Percentiles rank a stretch among this genome's conserved stretches.
phyloP scores from a whole-genome alignment of 1,140 invertebrate species.

The Microvelia longipes region DNA sequence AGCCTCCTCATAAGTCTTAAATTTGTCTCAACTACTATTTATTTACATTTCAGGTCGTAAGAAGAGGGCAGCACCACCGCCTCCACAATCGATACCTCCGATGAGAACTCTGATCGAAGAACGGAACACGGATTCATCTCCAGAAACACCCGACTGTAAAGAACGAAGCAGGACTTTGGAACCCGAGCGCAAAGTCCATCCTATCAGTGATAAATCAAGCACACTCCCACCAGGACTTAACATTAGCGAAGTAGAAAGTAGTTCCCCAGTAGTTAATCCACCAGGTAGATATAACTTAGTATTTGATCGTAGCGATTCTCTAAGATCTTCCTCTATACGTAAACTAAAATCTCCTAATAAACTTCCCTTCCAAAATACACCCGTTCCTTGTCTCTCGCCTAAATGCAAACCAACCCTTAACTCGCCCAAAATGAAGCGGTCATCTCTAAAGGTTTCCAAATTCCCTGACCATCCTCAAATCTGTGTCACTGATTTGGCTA shows the following conservation, averaged over 20 bases:
- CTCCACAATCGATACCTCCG: slow-evolving; percentile 12
- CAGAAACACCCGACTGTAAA: too few species aligned
- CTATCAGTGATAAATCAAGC: not conserved
- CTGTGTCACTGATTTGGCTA: not conserved
- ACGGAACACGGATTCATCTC: not conserved
- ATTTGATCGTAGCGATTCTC: not conserved
- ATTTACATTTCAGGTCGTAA: slow-evolving; percentile 24
- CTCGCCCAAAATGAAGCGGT: not conserved
- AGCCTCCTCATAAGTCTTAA: too few species aligned
- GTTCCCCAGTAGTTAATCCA: not conserved
- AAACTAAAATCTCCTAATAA: too few species aligned
- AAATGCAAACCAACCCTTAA: not conserved
- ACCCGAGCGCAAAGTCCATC: not conserved
- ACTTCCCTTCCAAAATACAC: too few species aligned
- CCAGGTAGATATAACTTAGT: not conserved
- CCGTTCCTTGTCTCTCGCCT: too few species aligned
- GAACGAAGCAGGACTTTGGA: not conserved
- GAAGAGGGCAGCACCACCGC: slow-evolving; percentile 21
- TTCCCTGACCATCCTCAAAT: not conserved
- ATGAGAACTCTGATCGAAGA: slow-evolving; percentile 14
- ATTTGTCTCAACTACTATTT: too few species aligned
- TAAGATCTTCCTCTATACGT: not conserved
- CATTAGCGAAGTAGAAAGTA: not conserved
- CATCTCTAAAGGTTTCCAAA: not conserved
- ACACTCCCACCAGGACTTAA: not conserved